Evolutionary conservation across 2,113 vertebrate genomes (phyloP).

Genomic region (Grammomys surdaster): DNA sequence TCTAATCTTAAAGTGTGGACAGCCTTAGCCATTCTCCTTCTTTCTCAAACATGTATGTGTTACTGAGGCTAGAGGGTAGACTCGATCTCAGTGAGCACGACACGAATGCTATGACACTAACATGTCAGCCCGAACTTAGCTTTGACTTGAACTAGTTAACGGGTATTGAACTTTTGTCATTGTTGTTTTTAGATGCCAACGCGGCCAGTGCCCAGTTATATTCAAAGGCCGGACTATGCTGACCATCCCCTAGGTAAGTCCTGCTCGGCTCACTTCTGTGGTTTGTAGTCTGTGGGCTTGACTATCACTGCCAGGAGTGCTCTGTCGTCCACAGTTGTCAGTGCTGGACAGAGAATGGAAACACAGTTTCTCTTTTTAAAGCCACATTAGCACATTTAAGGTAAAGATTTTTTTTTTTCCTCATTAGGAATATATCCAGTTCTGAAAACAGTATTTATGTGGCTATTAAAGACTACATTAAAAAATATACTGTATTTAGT

Average conservation of each 20-base stretch:
- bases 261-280: not conserved
- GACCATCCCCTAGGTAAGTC: conserved; percentile 97
- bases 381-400: not conserved
- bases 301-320: not conserved
- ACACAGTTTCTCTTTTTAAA: not conserved
- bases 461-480: not conserved
- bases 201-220: conserved; percentile 94
- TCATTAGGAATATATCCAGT: conserved; percentile 3
- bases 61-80: not conserved
- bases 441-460: conserved; percentile 46
- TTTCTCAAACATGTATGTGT: not conserved
- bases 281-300: conserved; percentile 34
- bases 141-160: not conserved
- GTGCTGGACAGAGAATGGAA: not conserved
- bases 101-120: not conserved
- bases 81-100: not conserved
- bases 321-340: conserved; percentile 20
- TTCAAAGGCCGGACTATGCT: conserved; percentile 98
- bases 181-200: conserved; percentile 92
- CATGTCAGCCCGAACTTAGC: not conserved
- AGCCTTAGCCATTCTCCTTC: not conserved
- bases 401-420: conserved; percentile 23
- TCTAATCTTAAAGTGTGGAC: not conserved
- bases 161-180: conserved; percentile 34
- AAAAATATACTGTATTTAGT: conserved; percentile 50